These are phyloP conservation scores for Melipona quadrifasciata DNA, from an alignment of 1,140 invertebrate species.

Conservation along the genomic window DNA sequence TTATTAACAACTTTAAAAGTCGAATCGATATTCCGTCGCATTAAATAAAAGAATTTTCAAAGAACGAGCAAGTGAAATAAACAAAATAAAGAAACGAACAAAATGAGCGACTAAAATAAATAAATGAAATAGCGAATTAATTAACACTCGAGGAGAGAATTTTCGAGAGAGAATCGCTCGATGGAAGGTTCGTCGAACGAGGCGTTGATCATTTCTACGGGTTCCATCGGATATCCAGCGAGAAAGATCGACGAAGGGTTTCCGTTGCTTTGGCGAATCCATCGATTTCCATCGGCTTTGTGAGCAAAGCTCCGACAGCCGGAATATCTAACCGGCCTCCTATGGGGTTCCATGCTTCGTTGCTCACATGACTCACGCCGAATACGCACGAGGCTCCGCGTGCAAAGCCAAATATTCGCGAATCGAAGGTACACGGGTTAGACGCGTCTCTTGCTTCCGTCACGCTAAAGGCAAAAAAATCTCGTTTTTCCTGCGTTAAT, in stretches of 20 bases:
- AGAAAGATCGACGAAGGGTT: constrained; percentile 35
- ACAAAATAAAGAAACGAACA: too few relatives aligned
- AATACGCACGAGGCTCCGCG: constrained; percentile 33
- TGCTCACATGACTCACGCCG: constrained; percentile 66
- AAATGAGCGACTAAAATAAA: too few relatives aligned
- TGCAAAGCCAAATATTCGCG: constrained; percentile 15
- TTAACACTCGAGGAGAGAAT: not conserved
- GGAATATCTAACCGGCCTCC: constrained; percentile 60
- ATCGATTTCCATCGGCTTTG: constrained; percentile 57
- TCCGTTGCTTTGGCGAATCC: constrained; percentile 56
- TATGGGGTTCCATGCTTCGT: constrained; percentile 61
- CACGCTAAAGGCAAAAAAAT: not conserved
- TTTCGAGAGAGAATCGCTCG: not conserved
- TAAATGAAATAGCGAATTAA: too few relatives aligned
- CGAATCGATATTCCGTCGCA: too few relatives aligned
- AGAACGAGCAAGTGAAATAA: too few relatives aligned
- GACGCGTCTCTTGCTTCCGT: not conserved
- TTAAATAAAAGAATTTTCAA: too few relatives aligned
- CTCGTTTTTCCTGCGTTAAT: not conserved
- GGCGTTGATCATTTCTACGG: constrained; percentile 36
- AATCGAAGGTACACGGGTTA: not conserved
- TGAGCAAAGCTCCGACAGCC: constrained; percentile 49
- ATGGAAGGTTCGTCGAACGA: constrained; percentile 5
- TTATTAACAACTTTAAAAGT: too few relatives aligned
- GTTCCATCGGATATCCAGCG: constrained; percentile 24